Base-by-base conservation (phyloP, 2,888 invertebrate species). In the Nomada hirtipes region DNA sequence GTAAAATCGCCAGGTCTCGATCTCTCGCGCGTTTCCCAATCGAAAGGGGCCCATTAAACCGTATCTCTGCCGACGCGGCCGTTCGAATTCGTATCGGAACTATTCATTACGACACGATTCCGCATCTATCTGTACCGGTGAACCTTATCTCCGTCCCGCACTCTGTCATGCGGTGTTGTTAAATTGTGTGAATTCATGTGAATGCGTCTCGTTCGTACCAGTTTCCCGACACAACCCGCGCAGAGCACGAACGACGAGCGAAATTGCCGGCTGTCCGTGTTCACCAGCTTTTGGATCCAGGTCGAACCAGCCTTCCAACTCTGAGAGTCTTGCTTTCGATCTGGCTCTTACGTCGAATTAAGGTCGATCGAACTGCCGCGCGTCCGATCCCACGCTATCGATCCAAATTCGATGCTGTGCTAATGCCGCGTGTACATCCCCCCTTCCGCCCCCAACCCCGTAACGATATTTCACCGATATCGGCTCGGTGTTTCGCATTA, bases 141-240 rank as follows among this genome's bases (percentile, higher is more conserved):
- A 47, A 69, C 83, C 83, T 83, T 83, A 78, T 83, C 83, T 83
- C 44, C 61, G 65, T 29, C 64, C 64, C 53, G 52, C 69, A 60
- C 71, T 42, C 83, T 64, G 82, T 64, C 59, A 61, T 59, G 76
- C 60, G 76, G 76, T 74, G 55, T 68, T 71, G 75, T 77, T 79
- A 68, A 82, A 86, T 85, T 76, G 79, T 74, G 79, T 74, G 85
- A 73, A 85, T 75, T 75, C 79, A 68, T 53, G 82, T 72, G 82
- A 78, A 85, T 72, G 85, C 73, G 61, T 73, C 86, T 77, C 84
- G 68, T 79, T 86, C 64, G 67, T 72, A 61, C 57, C 47, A 65
- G 36, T 63, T 69, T 47, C 55, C 50, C 53, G 18, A 47, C 1
- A 23, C 36, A 4, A 36, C 36, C 50, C 57, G 42, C 42, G n/a